Evolutionary conservation across 2,888 invertebrate genomes (phyloP).

Genomic region (Teinopalpus imperialis): DNA sequence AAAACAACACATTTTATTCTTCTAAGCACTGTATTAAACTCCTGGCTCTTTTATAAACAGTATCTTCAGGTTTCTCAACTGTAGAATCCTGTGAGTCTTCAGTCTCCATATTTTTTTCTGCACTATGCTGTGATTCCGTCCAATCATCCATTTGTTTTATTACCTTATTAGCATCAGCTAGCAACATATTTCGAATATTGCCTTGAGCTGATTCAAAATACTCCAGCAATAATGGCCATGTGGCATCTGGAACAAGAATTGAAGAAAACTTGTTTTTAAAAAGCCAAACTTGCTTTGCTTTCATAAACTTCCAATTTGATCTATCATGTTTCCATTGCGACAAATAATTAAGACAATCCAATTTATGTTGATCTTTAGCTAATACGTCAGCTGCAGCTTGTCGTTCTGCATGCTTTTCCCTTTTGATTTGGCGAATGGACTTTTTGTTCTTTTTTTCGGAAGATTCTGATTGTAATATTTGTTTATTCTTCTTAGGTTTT

Average conservation of each 20-base stretch:
- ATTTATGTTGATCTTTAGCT: conserved; percentile 77
- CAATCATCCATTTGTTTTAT: conserved; percentile 84
- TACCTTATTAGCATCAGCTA: conserved; percentile 84
- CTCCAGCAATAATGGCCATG: conserved; percentile 85
- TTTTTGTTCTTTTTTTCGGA: conserved; percentile 68
- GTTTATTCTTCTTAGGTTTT: conserved; percentile 62
- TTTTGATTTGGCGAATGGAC: conserved; percentile 86
- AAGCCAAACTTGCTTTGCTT: conserved; percentile 89
- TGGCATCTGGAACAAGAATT: conserved; percentile 79
- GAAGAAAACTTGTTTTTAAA: conserved; percentile 86
- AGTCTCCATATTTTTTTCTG: conserved; percentile 42
- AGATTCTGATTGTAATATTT: conserved; percentile 43
- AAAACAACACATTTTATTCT: conserved; percentile 56
- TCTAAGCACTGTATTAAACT: conserved; percentile 85
- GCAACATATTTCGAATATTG: conserved; percentile 82
- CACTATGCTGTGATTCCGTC: conserved; percentile 57
- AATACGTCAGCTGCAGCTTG: conserved; percentile 78
- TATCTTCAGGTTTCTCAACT: conserved; percentile 60
- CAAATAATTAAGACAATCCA: conserved; percentile 85
- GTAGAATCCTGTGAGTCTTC: conserved; percentile 38
- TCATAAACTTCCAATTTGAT: conserved; percentile 90
- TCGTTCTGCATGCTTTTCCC: conserved; percentile 82
- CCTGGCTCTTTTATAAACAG: conserved; percentile 83
- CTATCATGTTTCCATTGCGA: conserved; percentile 87
- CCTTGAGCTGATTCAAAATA: conserved; percentile 88